A percentile compares a stretch with the other conserved stretches of the same genome.
Conservation (phyloP, 2,888 invertebrate genomes). For the Melipona beecheii region DNA sequence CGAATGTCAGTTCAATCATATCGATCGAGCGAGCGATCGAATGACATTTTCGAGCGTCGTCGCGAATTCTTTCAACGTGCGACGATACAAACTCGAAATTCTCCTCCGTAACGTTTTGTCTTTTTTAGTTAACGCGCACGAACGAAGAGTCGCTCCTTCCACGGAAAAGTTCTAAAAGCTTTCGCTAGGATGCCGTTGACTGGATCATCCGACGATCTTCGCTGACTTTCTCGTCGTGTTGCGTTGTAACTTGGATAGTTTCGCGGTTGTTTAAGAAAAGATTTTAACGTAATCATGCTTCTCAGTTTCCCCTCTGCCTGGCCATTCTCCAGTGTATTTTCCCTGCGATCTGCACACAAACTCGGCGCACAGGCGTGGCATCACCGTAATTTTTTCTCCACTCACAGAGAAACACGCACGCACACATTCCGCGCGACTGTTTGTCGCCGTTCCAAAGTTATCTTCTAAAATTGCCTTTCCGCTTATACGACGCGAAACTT, state of each 20-base stretch:
- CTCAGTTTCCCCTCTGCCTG: neutral
- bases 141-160: neutral
- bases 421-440: neutral
- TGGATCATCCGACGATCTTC: constrained; percentile 2
- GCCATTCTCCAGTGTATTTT: constrained; percentile 23
- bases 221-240: neutral
- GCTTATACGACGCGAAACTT: constrained; percentile 26
- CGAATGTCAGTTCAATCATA: neutral
- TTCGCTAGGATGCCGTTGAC: neutral
- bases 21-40: neutral
- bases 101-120: neutral
- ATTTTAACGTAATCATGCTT: constrained; percentile 72
- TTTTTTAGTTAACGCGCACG: neutral
- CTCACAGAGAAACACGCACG: neutral
- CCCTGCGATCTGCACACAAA: constrained; percentile 23
- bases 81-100: neutral
- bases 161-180: constrained; percentile 11
- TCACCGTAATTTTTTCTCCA: constrained; percentile 23
- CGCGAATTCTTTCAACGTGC: neutral
- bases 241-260: constrained; percentile 22
- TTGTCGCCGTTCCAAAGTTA: constrained; percentile 42
- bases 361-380: constrained; percentile 18
- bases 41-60: neutral
- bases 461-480: constrained; percentile 50
- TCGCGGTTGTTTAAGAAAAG: constrained; percentile 74